Evolutionary conservation across 2,888 invertebrate species (phyloP), one percentile per base, ranked within the genome.

Genomic region (Ormyrus labotus): DNA sequence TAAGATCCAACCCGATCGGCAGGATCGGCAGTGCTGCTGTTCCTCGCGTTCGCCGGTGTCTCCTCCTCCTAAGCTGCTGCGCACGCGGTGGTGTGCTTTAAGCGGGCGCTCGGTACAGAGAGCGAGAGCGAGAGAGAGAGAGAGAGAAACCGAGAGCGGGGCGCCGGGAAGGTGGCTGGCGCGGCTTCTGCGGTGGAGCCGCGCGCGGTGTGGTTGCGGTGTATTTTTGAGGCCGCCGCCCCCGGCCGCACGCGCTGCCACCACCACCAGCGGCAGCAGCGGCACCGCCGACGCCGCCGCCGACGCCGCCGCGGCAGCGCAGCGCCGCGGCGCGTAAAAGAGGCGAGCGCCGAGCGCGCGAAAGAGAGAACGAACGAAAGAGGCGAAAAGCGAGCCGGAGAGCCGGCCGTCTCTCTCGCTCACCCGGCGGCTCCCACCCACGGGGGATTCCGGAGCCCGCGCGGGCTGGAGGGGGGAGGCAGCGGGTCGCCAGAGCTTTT

Each of bases 191-290:
- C 90, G 90, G 90, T 90, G 87, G 89, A 90, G 87, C 90, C 90
- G 89, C 89, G 90, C 90, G 90, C 89, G 90, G 90, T 90, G 90
- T 89, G 90, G 90, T 90, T 90, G 90, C 90, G 90, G 90, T 90
- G 89, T 90, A 90, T 90, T 90, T 90, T 90, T 90, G 90, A 90
- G 90, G 90, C 90, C 90, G 88, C 90, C 89, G 90, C 89, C 89
- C 71, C 70, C 77, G 74, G 85, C 86, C 86, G 55, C 77, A 60
- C 48, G 67, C 65, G 45, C 75, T 90, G 88, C 89, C 87, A 87
- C 89, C 68, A 61, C 78, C 78, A 51, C 74, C 77, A 84, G 85
- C 84, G 34, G 72, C 64, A 45, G 79, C 68, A 45, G 76, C 78
- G 65, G 81, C 65, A 64, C 84, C 82, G 45, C 73, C 51, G 83